Evolutionary conservation across 2,888 invertebrate genomes (phyloP), one percentile per base, ranked within the genome.

Genomic region (Sphinx pinastri): DNA sequence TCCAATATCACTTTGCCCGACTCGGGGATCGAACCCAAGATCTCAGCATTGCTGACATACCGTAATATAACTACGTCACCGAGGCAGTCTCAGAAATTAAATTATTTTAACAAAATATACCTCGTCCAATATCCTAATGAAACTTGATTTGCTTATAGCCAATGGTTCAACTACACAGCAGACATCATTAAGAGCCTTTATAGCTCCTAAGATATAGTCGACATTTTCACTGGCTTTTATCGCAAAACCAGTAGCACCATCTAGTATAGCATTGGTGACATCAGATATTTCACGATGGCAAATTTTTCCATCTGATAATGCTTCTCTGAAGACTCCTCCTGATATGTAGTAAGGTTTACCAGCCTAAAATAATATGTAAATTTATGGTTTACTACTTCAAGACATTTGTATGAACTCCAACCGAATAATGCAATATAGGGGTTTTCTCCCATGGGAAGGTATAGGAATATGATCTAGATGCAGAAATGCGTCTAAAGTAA

Each of bases 271-370:
- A 68, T 91, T 89, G 0, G 87, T 79, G 0, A 90, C 81, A 72
- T 91, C 90, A 54, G 84, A 76, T 70, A 86, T 75, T 73, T 93
- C 91, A 8, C 72, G 75, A 54, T 79, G 77, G 11, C 59, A 54
- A 38, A 83, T 72, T 2, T 68, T 14, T 3, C 88, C 88, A 68
- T 25, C 74, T 6, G 49, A 12, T 0, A 90, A 70, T 10, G 83
- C 77, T 13, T 77, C 71, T 52, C 78, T 72, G 47, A 88, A 86
- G 16, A 92, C 73, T 45, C 83, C 85, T 2, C 92, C 92, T 1
- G 89, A 90, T 68, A 93, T 58, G 72, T 79, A 89, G 8, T 87
- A 81, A 12, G 90, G 90, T 77, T 88, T 92, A 1, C 92, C 91
- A 49, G 78, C 84, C 92, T 93, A 68, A 7, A 82, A 81, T 25